A percentile compares a stretch with the other conserved stretches of the same genome.
These are phyloP conservation scores for Trissolcus brochymenae DNA, from an alignment of 2,888 invertebrate genomes.

Conservation along the genomic window DNA sequence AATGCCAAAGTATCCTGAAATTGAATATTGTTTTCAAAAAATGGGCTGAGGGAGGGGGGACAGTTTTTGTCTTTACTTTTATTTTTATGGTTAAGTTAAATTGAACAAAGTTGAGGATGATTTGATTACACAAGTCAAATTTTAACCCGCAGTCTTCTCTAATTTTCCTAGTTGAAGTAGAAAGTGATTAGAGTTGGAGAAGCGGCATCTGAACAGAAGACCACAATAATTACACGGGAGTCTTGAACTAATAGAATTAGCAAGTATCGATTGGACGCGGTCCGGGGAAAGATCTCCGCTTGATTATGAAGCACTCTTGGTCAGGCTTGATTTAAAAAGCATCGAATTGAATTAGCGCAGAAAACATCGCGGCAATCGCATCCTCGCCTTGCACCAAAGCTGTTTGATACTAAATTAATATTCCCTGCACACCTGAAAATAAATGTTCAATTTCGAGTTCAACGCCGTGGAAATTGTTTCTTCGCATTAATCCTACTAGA, in stretches of 20 bases:
- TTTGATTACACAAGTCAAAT: too few relatives aligned
- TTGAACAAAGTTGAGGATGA: too few relatives aligned
- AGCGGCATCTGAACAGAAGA: not conserved
- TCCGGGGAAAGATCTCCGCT: not conserved
- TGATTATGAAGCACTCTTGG: constrained; percentile 9
- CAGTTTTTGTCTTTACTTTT: too few relatives aligned
- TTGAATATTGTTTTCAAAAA: too few relatives aligned
- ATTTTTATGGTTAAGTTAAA: too few relatives aligned
- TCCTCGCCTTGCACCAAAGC: too few relatives aligned
- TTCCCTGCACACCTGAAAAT: constrained; percentile 27
- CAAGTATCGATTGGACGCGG: constrained; percentile 9
- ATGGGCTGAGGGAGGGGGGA: too few relatives aligned
- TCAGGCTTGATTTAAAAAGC: constrained; percentile 15
- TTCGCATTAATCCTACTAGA: constrained; percentile 38
- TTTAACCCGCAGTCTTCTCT: too few relatives aligned
- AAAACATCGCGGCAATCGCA: not conserved
- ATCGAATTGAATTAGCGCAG: constrained; percentile 15
- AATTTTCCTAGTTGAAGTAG: too few relatives aligned
- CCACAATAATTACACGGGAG: constrained; percentile 1
- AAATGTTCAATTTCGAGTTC: constrained; percentile 35
- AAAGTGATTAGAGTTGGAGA: constrained; percentile 14
- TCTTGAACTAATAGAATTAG: constrained; percentile 16
- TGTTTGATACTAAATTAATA: constrained; percentile 42
- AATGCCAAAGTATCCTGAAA: too few relatives aligned
- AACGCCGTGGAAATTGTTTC: constrained; percentile 25